Conservation (phyloP, 2,797 vertebrate genomes). For the Characodon lateralis region DNA sequence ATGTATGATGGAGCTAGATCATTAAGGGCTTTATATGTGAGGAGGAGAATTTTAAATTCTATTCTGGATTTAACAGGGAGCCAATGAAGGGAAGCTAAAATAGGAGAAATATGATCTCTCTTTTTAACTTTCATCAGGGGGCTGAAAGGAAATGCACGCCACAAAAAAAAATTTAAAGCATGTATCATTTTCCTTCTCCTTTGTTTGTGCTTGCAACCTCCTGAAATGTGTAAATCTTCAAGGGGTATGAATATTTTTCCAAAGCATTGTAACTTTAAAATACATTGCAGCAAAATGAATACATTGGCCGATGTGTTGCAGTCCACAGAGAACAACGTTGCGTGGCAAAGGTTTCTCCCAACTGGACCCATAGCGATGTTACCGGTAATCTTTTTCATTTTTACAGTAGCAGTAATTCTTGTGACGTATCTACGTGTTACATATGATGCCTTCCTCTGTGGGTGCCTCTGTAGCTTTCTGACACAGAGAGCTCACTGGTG, state of each 20-base stretch:
- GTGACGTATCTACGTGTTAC: conserved; percentile 9
- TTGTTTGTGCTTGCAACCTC: background rate
- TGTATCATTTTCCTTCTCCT: too few species aligned
- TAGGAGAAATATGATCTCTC: too few species aligned
- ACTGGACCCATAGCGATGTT: conserved; percentile 94
- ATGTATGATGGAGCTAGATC: too few species aligned
- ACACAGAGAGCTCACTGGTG: conserved; percentile 92
- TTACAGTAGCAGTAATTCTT: conserved; percentile 9
- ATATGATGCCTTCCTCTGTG: background rate
- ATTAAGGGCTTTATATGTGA: too few species aligned
- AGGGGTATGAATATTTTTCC: background rate
- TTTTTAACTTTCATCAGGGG: too few species aligned
- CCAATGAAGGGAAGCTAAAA: too few species aligned
- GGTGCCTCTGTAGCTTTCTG: conserved; percentile 86
- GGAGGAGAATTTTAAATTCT: too few species aligned
- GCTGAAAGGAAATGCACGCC: too few species aligned
- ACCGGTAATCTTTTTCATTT: conserved; percentile 83
- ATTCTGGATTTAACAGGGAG: too few species aligned
- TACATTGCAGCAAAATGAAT: conserved; percentile 20
- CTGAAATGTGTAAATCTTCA: background rate
- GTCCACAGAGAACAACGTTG: conserved; percentile 96
- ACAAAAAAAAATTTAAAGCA: background rate
- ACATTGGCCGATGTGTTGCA: conserved; percentile 64
- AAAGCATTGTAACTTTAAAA: conserved; percentile 5
- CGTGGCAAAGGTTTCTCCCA: conserved; percentile 98